phyloP scores from a whole-genome alignment of 2,888 invertebrate genomes.

The Pimpla rufipes region DNA sequence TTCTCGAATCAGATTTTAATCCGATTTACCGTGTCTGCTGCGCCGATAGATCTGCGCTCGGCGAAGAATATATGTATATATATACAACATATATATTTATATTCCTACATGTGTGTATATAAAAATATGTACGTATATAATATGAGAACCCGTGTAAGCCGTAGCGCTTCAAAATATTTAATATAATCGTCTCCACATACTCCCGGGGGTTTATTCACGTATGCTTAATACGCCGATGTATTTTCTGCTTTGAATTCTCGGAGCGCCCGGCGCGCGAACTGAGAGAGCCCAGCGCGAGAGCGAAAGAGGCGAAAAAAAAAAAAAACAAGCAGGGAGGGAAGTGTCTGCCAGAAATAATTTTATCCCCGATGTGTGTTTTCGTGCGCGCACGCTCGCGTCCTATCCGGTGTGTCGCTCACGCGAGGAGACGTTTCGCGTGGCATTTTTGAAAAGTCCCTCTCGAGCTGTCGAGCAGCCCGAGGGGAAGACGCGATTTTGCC shows the following conservation, averaged over 20 bases:
- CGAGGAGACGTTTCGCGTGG: conserved; percentile 49
- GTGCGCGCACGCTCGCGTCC: conserved; percentile 37
- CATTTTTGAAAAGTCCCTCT: conserved; percentile 21
- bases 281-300: neutral
- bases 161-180: conserved; percentile 51
- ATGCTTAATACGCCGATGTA: conserved; percentile 25
- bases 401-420: conserved; percentile 48
- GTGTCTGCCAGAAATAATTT: conserved; percentile 57
- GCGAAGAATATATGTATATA: neutral
- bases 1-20: conserved; percentile 65
- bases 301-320: neutral
- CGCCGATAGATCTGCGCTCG: conserved; percentile 11
- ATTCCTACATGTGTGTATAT: too few species aligned
- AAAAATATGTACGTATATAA: too few species aligned
- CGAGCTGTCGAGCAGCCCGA: conserved; percentile 34
- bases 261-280: neutral
- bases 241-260: conserved; percentile 20
- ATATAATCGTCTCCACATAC: conserved; percentile 25
- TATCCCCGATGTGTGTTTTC: conserved; percentile 46
- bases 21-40: conserved; percentile 48
- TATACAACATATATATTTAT: too few species aligned
- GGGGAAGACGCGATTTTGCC: conserved; percentile 45
- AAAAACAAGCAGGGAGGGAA: conserved; percentile 5
- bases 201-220: conserved; percentile 44
- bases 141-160: neutral